Percentiles rank a stretch among this genome's conserved stretches.
Evolutionary conservation across 2,113 vertebrate genomes (phyloP).

Genomic region (Sminthopsis crassicaudata): DNA sequence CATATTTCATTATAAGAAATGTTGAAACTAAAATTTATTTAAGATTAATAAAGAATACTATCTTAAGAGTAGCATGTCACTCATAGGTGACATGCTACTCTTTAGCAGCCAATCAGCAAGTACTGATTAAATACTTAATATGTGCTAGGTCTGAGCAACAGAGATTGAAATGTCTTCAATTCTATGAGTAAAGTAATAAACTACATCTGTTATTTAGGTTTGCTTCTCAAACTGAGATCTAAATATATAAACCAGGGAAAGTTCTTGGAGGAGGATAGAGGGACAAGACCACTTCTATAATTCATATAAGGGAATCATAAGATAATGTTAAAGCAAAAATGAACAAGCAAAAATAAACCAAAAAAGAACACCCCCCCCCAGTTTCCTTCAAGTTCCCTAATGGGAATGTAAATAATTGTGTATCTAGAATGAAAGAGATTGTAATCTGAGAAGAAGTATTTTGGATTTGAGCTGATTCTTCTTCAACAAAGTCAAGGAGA

Average conservation of each 20-base stretch:
- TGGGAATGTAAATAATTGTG: neutral
- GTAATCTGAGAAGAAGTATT: neutral
- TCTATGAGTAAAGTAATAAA: neutral
- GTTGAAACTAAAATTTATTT: neutral
- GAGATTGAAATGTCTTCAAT: neutral
- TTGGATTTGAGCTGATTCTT: neutral
- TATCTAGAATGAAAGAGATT: neutral
- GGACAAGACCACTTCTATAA: slow-evolving; percentile 34
- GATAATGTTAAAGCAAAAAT: slow-evolving; percentile 31
- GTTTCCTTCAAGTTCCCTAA: neutral
- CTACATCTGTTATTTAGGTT: neutral
- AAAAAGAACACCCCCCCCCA: too few species aligned
- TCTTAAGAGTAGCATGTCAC: neutral
- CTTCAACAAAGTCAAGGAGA: neutral
- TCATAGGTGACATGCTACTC: neutral
- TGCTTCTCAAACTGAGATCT: slow-evolving; percentile 45
- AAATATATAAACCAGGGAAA: slow-evolving; percentile 39
- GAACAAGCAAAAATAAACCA: neutral
- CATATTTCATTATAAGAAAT: neutral
- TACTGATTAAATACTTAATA: neutral
- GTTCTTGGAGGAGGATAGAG: neutral
- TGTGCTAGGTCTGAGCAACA: neutral
- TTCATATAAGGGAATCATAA: slow-evolving; percentile 42
- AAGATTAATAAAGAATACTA: neutral
- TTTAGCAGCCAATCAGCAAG: neutral